phyloP scores from a whole-genome alignment of 64 coral and sea anemone species.

The Montipora foliosa region DNA sequence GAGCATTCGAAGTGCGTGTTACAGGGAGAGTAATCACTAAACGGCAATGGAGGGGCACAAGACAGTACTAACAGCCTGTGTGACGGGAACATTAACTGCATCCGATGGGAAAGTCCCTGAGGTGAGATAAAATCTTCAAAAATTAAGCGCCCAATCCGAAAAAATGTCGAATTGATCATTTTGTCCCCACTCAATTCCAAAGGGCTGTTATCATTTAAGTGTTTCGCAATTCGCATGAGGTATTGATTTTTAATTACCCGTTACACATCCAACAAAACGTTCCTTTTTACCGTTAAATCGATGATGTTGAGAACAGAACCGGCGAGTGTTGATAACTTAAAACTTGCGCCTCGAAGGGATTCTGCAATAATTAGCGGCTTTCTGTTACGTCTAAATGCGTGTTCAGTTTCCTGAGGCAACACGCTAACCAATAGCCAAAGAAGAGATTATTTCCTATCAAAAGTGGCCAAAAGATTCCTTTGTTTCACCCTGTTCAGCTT shows the following conservation, averaged over 20 bases:
- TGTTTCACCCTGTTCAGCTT: no score
- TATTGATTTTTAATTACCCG: background rate
- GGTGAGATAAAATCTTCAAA: background rate
- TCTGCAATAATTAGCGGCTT: background rate
- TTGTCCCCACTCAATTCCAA: background rate
- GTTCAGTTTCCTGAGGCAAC: background rate
- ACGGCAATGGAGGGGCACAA: background rate
- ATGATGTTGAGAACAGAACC: background rate
- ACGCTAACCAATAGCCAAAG: background rate
- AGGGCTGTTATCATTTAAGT: background rate
- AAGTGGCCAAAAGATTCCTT: background rate
- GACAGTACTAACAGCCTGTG: background rate
- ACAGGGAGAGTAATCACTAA: background rate
- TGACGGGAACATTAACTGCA: background rate
- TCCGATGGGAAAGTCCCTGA: background rate
- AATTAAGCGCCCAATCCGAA: background rate
- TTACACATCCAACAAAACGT: background rate
- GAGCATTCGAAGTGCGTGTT: background rate
- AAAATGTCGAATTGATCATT: background rate
- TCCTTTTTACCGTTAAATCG: background rate
- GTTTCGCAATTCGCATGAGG: background rate
- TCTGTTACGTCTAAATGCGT: background rate
- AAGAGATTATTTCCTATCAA: background rate
- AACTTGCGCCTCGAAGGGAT: background rate
- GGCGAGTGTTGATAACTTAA: background rate